Percentiles rank a stretch among this genome's conserved stretches.
Conservation (phyloP, 2,113 vertebrate species). For the Synchiropus splendidus region DNA sequence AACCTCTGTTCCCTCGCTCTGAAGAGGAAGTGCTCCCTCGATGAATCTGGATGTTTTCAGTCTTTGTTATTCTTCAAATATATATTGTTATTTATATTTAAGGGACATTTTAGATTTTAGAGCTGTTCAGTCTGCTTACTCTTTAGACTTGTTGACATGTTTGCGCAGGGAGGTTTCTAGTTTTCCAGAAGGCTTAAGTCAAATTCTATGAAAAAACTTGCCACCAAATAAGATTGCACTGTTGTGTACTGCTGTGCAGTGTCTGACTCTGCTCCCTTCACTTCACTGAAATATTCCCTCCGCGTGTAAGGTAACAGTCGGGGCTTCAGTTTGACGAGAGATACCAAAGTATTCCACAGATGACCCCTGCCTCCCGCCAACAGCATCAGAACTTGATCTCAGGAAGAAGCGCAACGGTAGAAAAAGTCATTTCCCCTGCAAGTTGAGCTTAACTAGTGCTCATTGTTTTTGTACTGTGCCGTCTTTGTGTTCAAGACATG, state of each 20-base stretch:
- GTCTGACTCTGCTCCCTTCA: constrained; percentile 45
- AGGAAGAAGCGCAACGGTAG: constrained; percentile 59
- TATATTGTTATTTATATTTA: constrained; percentile 73
- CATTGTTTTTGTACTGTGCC: constrained; percentile 28
- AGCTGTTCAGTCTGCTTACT: constrained; percentile 60
- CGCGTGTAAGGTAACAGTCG: too few species aligned
- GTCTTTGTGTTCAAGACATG: constrained; percentile 53
- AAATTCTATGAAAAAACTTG: constrained; percentile 60
- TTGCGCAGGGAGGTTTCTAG: constrained; percentile 65
- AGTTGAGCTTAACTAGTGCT: too few species aligned
- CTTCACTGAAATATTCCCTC: too few species aligned
- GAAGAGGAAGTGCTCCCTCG: neutral
- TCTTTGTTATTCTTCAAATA: constrained; percentile 51
- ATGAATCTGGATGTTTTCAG: too few species aligned
- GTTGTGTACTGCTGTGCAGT: constrained; percentile 67
- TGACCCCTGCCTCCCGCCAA: neutral
- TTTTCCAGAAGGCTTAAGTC: constrained; percentile 56
- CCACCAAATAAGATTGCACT: constrained; percentile 69
- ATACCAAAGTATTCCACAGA: constrained; percentile 73
- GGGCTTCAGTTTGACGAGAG: constrained; percentile 51
- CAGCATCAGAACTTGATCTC: constrained; percentile 49
- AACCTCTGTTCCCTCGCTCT: neutral
- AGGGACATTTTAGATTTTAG: constrained; percentile 73
- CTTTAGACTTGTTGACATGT: constrained; percentile 38
- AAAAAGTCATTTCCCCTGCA: constrained; percentile 33